A percentile compares a stretch with the other conserved stretches of the same genome.
These are phyloP conservation scores for Psephotus haematonotus DNA, from an alignment of 2,113 vertebrate genomes.

Conservation along the genomic window DNA sequence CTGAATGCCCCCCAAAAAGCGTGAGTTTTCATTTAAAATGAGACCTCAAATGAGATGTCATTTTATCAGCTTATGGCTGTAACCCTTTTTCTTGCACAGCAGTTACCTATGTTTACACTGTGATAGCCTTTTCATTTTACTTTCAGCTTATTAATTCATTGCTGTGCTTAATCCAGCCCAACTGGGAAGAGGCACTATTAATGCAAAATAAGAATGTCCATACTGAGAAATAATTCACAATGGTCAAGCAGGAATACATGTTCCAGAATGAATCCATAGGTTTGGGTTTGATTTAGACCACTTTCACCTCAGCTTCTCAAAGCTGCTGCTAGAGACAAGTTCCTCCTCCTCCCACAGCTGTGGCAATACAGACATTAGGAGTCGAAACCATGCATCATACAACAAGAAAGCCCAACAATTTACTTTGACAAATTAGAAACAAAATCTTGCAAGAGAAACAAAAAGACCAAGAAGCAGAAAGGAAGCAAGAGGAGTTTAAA, in stretches of 20 bases:
- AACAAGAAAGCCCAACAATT: neutral
- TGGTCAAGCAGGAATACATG: neutral
- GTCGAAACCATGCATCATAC: neutral
- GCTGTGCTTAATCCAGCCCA: neutral
- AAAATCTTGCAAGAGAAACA: neutral
- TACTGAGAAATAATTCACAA: neutral
- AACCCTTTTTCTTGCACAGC: neutral
- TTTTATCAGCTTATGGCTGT: neutral
- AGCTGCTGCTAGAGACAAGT: neutral
- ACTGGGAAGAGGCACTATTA: neutral
- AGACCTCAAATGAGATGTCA: neutral
- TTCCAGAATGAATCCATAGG: neutral
- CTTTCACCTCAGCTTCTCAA: neutral
- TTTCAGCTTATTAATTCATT: neutral
- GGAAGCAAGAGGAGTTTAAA: neutral
- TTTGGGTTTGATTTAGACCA: neutral
- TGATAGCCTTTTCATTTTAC: neutral
- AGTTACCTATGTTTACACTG: neutral
- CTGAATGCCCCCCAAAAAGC: neutral
- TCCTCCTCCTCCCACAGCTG: neutral
- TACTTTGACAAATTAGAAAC: neutral
- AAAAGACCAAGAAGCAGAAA: neutral
- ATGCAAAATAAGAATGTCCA: neutral
- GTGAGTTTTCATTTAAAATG: neutral
- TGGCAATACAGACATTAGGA: fast-evolving